Percentiles rank a stretch among this genome's conserved stretches.
These are phyloP conservation scores for Brenthis hecate DNA, from an alignment of 2,888 invertebrate genomes.

Conservation along the genomic window DNA sequence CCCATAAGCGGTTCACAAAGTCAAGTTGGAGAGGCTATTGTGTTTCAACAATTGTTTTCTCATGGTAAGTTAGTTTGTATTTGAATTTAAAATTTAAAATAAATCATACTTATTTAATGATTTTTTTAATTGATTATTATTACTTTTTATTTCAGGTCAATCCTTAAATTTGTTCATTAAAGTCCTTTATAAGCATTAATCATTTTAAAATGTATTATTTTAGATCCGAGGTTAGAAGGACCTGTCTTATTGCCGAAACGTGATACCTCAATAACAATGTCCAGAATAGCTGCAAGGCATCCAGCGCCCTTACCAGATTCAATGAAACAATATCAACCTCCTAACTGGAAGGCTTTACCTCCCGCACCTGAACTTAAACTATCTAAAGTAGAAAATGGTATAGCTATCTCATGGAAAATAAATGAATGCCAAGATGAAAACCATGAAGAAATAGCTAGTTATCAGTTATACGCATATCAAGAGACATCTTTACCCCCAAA, in stretches of 20 bases:
- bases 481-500: slow-evolving; percentile 87
- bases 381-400: slow-evolving; percentile 90
- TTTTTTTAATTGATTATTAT: not conserved
- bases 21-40: slow-evolving; percentile 59
- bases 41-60: slow-evolving; percentile 57
- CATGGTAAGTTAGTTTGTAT: slow-evolving; percentile 51
- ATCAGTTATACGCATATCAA: slow-evolving; percentile 69
- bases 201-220: slow-evolving; percentile 38
- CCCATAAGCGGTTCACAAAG: slow-evolving; percentile 66
- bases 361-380: slow-evolving; percentile 92
- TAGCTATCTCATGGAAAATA: slow-evolving; percentile 97
- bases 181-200: no score
- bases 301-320: slow-evolving; percentile 85
- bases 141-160: not conserved
- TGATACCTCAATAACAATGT: slow-evolving; percentile 21
- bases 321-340: slow-evolving; percentile 74
- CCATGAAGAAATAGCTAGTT: slow-evolving; percentile 52
- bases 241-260: slow-evolving; percentile 26
- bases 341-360: slow-evolving; percentile 86
- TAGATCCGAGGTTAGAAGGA: slow-evolving; percentile 45
- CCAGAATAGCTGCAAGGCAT: slow-evolving; percentile 58
- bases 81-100: not conserved
- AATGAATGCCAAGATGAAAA: slow-evolving; percentile 75
- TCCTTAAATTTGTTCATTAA: no score
- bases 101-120: no score